Percentiles rank a stretch among this genome's conserved stretches.
Conservation (phyloP, 64 coral and sea anemone genomes). For the Montipora sp. region DNA sequence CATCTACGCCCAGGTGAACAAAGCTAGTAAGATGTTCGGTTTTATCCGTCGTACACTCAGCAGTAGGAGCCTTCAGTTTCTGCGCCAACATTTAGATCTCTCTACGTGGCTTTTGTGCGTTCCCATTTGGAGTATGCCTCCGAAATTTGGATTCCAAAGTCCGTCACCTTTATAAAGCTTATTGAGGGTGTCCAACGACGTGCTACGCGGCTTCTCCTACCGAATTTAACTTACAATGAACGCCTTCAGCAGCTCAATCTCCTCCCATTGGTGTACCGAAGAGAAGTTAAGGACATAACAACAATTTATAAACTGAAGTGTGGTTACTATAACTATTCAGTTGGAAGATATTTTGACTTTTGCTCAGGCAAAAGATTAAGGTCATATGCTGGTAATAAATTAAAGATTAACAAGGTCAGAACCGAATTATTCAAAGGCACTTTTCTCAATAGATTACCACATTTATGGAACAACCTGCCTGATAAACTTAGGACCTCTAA, state of each 20-base stretch:
- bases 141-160: conserved; percentile 49
- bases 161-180: conserved; percentile 33
- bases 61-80: neutral
- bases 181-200: conserved; percentile 66
- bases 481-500: too few relatives aligned
- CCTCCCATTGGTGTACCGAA: conserved; percentile 1
- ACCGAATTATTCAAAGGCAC: too few relatives aligned
- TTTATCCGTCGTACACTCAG: conserved; percentile 55
- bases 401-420: too few relatives aligned
- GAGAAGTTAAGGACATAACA: conserved; percentile 34
- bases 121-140: conserved; percentile 60
- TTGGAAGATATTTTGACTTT: conserved; percentile 28
- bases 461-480: too few relatives aligned
- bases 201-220: conserved; percentile 48
- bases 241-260: too few relatives aligned
- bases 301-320: conserved; percentile 39
- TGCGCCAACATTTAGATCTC: conserved; percentile 46
- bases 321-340: conserved; percentile 7
- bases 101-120: conserved; percentile 61
- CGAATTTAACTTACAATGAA: neutral
- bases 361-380: conserved; percentile 7
- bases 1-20: conserved; percentile 48
- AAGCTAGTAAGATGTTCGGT: conserved; percentile 64
- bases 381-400: neutral
- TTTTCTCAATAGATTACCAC: too few relatives aligned